Base-by-base conservation (phyloP, 2,113 vertebrate species). In the Pardalotus punctatus region DNA sequence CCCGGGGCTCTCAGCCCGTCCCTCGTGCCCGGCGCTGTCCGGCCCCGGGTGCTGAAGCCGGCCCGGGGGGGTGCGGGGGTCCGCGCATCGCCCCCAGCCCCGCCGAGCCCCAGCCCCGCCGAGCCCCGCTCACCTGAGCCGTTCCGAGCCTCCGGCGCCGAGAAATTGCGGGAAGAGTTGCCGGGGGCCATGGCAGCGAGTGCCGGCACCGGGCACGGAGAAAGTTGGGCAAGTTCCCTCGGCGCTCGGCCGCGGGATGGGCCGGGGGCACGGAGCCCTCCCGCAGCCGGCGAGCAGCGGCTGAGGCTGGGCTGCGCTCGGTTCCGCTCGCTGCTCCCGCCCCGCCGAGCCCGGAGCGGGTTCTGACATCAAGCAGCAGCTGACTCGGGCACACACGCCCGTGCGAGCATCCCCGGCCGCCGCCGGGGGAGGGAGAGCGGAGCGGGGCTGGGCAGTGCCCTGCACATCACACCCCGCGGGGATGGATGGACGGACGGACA, bases 161-260 rank as follows among this genome's bases (percentile, higher is more conserved):
- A 97, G 81, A 94, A 94, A 92, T 97, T 97, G 69, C 88, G 86
- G 74, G 93, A 94, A 28, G 81, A 84, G 83, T 94, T 97, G 13
- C 62, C 48, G 33, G 76, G 72, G 14, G 93, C 94, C 97, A 97
- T 96, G 72, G 81, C 77, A 31, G 66, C 2, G 36, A 79, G 50
- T 22, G 20, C 36, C 36, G 13, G 36, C 9, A 60, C 2, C 29
- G 4, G 47, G 12, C 22, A 18, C 5, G 12, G 57, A 14, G 66
- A 40, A 90, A 91, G 80, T 73, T 67, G 56, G 53, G n/a, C 78
- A 8, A 82, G 81, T 70, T 67, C 45, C 47, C 51, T 8, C 2
- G 5, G 50, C 45, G 43, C 51, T 8, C 2, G 5, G 50, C 25
- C 24, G 4, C 2, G 36, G 54, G 31, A 2, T 2, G 74, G 17